Evolutionary conservation across 2,797 vertebrate genomes (phyloP), one percentile per base, ranked within the genome.

Genomic region (Margarornis squamiger): DNA sequence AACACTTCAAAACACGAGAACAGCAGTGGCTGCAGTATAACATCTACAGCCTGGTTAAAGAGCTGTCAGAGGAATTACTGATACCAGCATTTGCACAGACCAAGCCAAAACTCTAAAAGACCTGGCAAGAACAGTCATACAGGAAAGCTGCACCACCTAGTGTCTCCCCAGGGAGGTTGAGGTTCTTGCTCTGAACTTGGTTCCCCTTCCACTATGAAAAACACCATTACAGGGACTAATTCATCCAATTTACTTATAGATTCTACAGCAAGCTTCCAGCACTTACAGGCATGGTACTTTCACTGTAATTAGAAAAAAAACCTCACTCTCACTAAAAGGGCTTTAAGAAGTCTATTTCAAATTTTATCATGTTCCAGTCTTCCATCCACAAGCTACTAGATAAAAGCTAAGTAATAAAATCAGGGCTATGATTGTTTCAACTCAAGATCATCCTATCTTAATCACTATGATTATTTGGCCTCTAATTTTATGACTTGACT

Each of bases 141-240:
- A 4, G 88, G 67, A 48, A 67, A 38, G 67, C 48, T 87, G 84
- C 94, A 73, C 88, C 93, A 86, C 67, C 83, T 88, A 16, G 57
- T 59, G 90, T 49, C 59, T 34, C 49, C 71, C 32, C 22, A 26
- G 12, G 7, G 22, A 82, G 18, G 5, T 10, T 1, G 41, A 85
- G 8, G 9, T 16, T 82, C 76, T 34, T 32, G 9, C 45, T 61
- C 61, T 41, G 12, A 67, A 7, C n/a, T 19, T 5, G 0, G 15
- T n/a, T 24, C 9, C 8, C 16, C 17, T 57, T 58, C 27, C 19
- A 4, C 48, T 15, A 1, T 2, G 5, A 67, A 36, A 54, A 86
- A 10, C 19, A 59, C 15, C 20, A 4, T 16, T 10, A 19, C 34
- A 77, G 57, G 9, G 16, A 27, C 29, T 38, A 11, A 43, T 32